Evolutionary conservation across 2,113 vertebrate genomes (phyloP).

Genomic region (Lichenostomus cassidix): DNA sequence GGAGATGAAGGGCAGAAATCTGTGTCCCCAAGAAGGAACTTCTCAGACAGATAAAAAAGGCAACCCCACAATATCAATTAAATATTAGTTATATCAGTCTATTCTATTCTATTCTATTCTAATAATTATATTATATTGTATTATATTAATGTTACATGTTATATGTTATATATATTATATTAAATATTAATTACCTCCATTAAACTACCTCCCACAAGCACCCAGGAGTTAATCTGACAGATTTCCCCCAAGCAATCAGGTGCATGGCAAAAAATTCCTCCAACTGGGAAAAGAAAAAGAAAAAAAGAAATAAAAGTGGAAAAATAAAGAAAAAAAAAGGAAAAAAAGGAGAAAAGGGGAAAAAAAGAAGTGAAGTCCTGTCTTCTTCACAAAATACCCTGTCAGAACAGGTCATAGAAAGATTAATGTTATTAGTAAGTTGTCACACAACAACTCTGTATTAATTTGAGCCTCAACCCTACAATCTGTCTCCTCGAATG

Average conservation of each 20-base stretch:
- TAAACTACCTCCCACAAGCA: no score
- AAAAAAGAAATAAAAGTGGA: neutral
- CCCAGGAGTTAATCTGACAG: neutral
- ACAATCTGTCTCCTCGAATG: neutral
- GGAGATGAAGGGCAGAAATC: neutral
- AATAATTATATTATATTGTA: no score
- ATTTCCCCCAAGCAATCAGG: neutral
- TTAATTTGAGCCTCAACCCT: neutral
- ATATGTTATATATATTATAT: no score
- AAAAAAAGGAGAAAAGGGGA: neutral
- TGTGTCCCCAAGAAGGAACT: no score
- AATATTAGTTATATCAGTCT: no score
- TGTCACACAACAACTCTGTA: slow-evolving; percentile 9
- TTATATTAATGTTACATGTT: no score
- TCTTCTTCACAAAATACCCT: neutral
- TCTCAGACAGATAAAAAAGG: neutral
- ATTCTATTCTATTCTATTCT: no score
- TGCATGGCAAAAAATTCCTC: neutral
- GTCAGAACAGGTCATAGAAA: neutral
- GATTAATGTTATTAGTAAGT: neutral
- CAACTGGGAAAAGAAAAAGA: rapidly evolving
- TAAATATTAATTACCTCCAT: no score
- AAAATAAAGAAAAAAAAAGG: neutral
- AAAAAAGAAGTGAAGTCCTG: neutral
- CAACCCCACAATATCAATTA: no score